A percentile compares a stretch with the other conserved stretches of the same genome.
phyloP scores from a whole-genome alignment of 2,113 vertebrate genomes.

The Chroicocephalus ridibundus region DNA sequence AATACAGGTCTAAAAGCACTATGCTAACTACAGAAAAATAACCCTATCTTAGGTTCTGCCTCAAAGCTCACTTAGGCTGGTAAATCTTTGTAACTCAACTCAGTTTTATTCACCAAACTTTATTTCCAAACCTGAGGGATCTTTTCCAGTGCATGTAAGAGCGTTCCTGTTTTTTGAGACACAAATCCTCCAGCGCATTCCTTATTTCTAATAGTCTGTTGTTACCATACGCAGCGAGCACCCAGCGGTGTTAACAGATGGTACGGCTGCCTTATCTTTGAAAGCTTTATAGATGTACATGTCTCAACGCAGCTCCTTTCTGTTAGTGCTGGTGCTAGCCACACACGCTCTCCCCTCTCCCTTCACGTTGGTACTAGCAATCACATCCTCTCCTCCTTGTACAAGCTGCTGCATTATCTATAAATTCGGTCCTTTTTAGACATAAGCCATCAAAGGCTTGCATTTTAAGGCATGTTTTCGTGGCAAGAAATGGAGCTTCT shows the following conservation, averaged over 20 bases:
- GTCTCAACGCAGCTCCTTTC: neutral
- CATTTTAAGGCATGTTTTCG: neutral
- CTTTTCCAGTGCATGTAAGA: neutral
- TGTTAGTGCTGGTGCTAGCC: neutral
- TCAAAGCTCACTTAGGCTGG: neutral
- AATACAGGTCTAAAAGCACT: neutral
- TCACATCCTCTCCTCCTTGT: neutral
- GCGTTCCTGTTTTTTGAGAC: neutral
- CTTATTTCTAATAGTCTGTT: neutral
- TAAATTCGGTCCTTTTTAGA: neutral
- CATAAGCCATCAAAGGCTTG: neutral
- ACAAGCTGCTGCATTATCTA: neutral
- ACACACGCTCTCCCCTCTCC: neutral
- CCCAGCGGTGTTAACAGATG: too few species aligned
- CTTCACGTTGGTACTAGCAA: too few species aligned
- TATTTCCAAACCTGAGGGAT: neutral
- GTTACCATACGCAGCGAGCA: neutral
- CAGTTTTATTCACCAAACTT: neutral
- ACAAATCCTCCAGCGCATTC: neutral
- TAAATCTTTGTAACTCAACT: neutral
- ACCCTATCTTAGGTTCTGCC: neutral
- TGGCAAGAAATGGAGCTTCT: neutral
- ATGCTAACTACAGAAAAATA: neutral
- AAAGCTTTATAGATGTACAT: fast-evolving
- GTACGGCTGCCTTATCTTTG: neutral